Conservation (phyloP, 2,888 invertebrate species). For the Andrena chrysosceles region DNA sequence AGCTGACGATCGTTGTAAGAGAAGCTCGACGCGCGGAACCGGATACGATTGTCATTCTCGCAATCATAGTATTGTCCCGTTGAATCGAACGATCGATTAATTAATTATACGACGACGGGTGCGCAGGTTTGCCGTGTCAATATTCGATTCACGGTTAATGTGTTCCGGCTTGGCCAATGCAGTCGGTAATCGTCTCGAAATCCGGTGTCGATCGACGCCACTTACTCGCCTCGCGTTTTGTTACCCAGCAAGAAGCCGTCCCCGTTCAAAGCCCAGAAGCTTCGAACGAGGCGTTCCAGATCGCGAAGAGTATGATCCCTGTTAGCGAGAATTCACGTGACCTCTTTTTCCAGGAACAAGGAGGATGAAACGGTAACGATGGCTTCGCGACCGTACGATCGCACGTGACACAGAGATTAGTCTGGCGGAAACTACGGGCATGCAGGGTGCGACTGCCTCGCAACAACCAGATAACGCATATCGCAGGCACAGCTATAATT, state of each 20-base stretch:
- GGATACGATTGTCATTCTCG: slow-evolving; percentile 60
- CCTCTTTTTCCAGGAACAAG: slow-evolving; percentile 1
- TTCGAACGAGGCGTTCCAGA: too few relatives aligned
- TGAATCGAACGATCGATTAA: slow-evolving; percentile 76
- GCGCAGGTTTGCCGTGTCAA: slow-evolving; percentile 79
- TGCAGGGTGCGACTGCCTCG: slow-evolving; percentile 40
- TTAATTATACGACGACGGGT: slow-evolving; percentile 78
- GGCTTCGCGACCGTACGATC: slow-evolving; percentile 10
- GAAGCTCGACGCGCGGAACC: slow-evolving; percentile 21
- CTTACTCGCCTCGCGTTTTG: not conserved
- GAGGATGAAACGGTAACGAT: slow-evolving; percentile 36
- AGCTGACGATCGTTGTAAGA: slow-evolving; percentile 26
- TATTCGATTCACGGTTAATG: slow-evolving; percentile 81
- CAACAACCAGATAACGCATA: slow-evolving; percentile 49
- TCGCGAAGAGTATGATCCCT: not conserved
- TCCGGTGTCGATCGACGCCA: slow-evolving; percentile 29
- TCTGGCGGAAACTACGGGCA: slow-evolving; percentile 35
- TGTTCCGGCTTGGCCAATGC: slow-evolving; percentile 65
- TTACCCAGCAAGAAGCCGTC: not conserved
- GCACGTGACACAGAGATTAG: slow-evolving; percentile 44
- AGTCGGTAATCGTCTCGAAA: slow-evolving; percentile 65
- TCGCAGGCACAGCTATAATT: slow-evolving; percentile 42
- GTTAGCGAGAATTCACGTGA: not conserved
- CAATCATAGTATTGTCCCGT: slow-evolving; percentile 66
- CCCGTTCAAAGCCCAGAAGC: too few relatives aligned